A percentile compares a stretch with the other conserved stretches of the same genome.
Conservation (phyloP, 1,140 invertebrate species). For the Caenorhabditis tropicalis region DNA sequence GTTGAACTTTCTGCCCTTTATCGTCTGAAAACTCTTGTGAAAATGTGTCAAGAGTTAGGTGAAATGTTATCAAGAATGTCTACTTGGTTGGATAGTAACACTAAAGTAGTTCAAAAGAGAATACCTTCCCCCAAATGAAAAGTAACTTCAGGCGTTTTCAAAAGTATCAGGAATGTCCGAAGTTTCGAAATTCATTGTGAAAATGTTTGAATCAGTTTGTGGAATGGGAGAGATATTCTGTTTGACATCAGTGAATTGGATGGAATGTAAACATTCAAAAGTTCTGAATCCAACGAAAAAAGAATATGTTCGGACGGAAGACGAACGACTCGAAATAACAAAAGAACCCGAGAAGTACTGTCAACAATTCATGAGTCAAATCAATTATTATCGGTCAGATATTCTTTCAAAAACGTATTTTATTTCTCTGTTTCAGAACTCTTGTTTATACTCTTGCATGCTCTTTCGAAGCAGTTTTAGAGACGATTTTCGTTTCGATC, state of each 20-base stretch:
- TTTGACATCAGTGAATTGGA: constrained; percentile 17
- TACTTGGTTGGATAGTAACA: neutral
- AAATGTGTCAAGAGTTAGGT: neutral
- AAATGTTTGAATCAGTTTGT: constrained; percentile 6
- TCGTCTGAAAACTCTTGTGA: neutral
- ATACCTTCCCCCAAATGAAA: neutral
- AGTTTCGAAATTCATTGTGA: neutral
- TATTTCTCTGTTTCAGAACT: neutral
- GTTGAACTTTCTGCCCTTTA: neutral
- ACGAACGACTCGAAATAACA: neutral
- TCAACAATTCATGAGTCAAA: neutral
- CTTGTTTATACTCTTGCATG: neutral
- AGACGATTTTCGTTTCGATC: neutral
- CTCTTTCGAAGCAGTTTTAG: neutral
- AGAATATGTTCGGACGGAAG: neutral
- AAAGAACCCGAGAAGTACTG: neutral
- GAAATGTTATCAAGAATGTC: neutral
- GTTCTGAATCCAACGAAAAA: neutral
- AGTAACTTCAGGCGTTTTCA: neutral
- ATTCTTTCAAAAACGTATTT: neutral
- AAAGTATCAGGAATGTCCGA: neutral
- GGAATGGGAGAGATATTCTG: constrained; percentile 8
- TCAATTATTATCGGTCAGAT: constrained; percentile 5
- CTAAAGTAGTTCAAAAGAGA: neutral
- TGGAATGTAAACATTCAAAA: neutral